phyloP scores from a whole-genome alignment of 2,113 vertebrate species.

The Melanostigma gelatinosum region DNA sequence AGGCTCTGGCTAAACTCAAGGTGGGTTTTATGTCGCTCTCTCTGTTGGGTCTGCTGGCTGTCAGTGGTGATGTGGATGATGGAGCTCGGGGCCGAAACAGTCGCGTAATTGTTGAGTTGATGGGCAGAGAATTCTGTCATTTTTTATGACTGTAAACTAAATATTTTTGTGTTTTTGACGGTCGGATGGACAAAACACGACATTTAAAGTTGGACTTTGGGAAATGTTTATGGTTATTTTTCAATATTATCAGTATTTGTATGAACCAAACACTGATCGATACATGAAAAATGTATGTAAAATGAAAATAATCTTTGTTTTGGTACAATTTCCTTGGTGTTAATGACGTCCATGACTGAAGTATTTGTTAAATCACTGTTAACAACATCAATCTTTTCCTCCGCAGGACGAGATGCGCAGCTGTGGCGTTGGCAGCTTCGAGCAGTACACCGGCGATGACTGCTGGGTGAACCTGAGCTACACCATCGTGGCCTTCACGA shows the following conservation, averaged over 20 bases:
- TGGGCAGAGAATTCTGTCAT: not conserved
- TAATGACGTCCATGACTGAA: not conserved
- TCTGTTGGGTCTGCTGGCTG: not conserved
- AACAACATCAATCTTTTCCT: not conserved
- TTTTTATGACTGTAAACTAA: not conserved
- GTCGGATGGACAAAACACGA: not conserved
- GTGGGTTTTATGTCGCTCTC: conserved; percentile 74
- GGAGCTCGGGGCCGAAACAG: not conserved
- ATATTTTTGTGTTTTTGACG: not conserved
- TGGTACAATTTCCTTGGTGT: not conserved
- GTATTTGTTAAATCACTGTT: not conserved
- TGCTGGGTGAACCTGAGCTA: conserved; percentile 99
- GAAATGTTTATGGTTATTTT: not conserved
- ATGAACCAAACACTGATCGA: not conserved
- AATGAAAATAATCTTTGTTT: not conserved
- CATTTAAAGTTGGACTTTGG: not conserved
- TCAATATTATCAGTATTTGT: not conserved
- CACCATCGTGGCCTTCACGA: conserved; percentile 97
- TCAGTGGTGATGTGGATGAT: not conserved
- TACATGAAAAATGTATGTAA: not conserved
- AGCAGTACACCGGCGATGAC: conserved; percentile 95
- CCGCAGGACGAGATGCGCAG: conserved; percentile 91
- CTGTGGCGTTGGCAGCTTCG: conserved; percentile 90
- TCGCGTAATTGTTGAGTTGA: not conserved
- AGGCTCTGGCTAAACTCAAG: conserved; percentile 92